A percentile compares a stretch with the other conserved stretches of the same genome.
These are phyloP conservation scores for Eulacestoma nigropectus DNA, from an alignment of 2,113 vertebrate genomes.

Conservation along the genomic window DNA sequence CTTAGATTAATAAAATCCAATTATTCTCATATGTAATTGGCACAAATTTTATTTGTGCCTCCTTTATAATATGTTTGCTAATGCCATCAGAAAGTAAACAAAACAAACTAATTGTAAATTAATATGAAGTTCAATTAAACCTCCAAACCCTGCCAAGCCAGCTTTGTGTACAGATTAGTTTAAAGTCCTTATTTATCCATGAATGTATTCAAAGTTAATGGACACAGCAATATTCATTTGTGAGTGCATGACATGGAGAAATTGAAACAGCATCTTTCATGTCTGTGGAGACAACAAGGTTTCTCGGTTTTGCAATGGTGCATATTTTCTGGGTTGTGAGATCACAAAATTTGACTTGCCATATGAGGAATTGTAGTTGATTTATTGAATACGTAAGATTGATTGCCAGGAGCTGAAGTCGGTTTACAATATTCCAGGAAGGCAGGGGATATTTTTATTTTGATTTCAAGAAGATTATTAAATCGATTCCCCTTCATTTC, in stretches of 20 bases:
- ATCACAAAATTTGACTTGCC: neutral
- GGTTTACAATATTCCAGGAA: neutral
- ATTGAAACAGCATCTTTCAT: neutral
- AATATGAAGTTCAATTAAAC: slow-evolving; percentile 62
- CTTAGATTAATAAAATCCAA: slow-evolving; percentile 71
- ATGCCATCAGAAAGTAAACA: slow-evolving; percentile 66
- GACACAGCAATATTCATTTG: neutral
- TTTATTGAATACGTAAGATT: neutral
- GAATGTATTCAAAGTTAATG: neutral
- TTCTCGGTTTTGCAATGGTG: neutral
- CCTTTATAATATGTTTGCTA: slow-evolving; percentile 61
- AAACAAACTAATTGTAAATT: slow-evolving; percentile 54
- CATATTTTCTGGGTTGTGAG: neutral
- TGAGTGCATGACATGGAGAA: neutral
- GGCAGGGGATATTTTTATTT: neutral
- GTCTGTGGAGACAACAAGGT: neutral
- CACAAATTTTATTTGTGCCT: slow-evolving; percentile 64
- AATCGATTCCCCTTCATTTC: neutral
- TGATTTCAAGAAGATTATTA: neutral
- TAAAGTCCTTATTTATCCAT: slow-evolving; percentile 20
- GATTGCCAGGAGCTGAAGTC: neutral
- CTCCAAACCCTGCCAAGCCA: slow-evolving; percentile 27
- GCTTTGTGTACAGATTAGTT: slow-evolving; percentile 35
- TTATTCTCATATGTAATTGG: slow-evolving; percentile 68
- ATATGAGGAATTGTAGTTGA: neutral